phyloP scores from a whole-genome alignment of 2,113 vertebrate species.

The Hyperopisus bebe region DNA sequence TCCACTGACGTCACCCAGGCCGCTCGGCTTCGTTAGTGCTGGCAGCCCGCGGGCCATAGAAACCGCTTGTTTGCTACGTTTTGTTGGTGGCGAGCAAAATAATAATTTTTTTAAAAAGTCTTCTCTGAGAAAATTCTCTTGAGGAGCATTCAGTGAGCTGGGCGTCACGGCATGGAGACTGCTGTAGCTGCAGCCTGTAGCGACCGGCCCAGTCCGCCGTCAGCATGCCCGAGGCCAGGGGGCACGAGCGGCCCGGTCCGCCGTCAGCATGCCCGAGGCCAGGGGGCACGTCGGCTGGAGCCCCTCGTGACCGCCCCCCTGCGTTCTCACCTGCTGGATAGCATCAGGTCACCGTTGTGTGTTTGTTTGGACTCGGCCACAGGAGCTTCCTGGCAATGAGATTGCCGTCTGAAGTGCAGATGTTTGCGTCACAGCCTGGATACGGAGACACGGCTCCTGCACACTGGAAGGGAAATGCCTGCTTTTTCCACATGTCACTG shows the following conservation, averaged over 20 bases:
- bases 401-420: neutral
- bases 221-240: neutral
- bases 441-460: neutral
- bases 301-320: neutral
- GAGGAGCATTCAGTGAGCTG: neutral
- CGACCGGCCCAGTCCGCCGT: neutral
- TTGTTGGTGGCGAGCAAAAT: neutral
- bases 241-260: neutral
- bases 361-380: neutral
- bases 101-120: no score
- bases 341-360: neutral
- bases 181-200: neutral
- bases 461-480: neutral
- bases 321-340: neutral
- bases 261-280: neutral
- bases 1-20: neutral
- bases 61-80: neutral
- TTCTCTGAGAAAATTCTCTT: neutral
- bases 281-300: neutral
- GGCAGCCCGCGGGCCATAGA: neutral
- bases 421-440: neutral
- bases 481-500: neutral
- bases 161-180: neutral
- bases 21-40: neutral
- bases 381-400: neutral